These are phyloP conservation scores for Eidolon helvum DNA, from an alignment of 2,113 vertebrate genomes.

Conservation along the genomic window DNA sequence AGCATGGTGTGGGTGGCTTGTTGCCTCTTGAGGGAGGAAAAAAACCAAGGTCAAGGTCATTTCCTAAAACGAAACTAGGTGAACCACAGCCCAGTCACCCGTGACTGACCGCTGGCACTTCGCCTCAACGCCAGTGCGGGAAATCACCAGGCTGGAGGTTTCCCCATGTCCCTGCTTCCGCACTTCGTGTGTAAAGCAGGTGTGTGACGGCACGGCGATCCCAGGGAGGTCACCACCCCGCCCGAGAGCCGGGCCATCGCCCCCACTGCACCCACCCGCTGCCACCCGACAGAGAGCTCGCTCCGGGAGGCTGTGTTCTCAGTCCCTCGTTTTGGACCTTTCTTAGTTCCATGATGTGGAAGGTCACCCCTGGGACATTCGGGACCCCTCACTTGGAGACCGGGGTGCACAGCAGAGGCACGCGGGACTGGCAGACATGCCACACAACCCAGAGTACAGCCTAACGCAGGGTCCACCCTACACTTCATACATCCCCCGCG, in stretches of 20 bases:
- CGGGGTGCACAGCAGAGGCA: fast-evolving
- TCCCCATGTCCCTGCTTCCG: too few relatives aligned
- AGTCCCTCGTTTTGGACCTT: not conserved
- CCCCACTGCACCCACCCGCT: fast-evolving
- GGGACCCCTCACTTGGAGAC: too few relatives aligned
- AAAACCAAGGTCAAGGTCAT: not conserved
- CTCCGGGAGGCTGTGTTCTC: too few relatives aligned
- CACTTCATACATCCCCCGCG: not conserved
- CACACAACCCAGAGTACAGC: too few relatives aligned
- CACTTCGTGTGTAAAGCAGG: too few relatives aligned
- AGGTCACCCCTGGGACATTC: too few relatives aligned
- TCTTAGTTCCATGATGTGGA: not conserved
- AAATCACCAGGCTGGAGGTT: not conserved
- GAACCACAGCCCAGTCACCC: not conserved
- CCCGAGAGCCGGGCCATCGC: too few relatives aligned
- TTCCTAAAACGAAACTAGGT: not conserved
- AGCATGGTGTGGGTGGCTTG: not conserved
- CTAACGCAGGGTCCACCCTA: not conserved
- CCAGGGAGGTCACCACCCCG: too few relatives aligned
- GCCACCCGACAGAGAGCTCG: fast-evolving
- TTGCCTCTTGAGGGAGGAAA: not conserved
- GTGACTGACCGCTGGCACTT: not conserved
- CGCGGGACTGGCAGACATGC: not conserved
- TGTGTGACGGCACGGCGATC: not conserved
- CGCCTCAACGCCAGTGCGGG: not conserved